Conservation (phyloP, 2,797 vertebrate genomes). For the Micropoecilia bifurca region DNA sequence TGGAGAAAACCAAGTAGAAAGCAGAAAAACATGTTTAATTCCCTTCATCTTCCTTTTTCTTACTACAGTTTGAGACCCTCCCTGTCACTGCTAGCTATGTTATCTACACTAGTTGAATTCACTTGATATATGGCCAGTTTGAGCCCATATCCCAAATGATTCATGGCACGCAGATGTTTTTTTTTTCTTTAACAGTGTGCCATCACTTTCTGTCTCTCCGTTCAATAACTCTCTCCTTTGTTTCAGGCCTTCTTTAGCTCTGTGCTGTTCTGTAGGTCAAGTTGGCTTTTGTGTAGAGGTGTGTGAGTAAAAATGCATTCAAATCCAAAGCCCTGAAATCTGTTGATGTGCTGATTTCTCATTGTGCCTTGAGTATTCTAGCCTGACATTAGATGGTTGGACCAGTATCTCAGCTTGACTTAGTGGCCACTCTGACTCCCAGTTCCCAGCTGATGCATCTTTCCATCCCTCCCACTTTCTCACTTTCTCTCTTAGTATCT, state of each 20-base stretch:
- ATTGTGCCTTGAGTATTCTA: slow-evolving; percentile 72
- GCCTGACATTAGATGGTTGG: slow-evolving; percentile 81
- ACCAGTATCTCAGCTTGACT: slow-evolving; percentile 61
- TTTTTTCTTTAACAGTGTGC: slow-evolving; percentile 64
- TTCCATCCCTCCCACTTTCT: slow-evolving; percentile 28
- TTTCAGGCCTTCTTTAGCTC: slow-evolving; percentile 83
- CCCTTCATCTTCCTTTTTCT: slow-evolving; percentile 17
- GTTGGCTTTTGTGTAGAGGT: slow-evolving; percentile 89
- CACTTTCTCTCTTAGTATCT: slow-evolving; percentile 43
- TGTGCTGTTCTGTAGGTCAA: slow-evolving; percentile 82
- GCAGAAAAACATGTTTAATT: slow-evolving; percentile 15
- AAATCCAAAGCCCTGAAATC: slow-evolving; percentile 89
- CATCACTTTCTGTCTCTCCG: slow-evolving; percentile 70
- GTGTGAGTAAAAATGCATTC: slow-evolving; percentile 99
- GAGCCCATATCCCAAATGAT: slow-evolving; percentile 60
- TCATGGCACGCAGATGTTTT: slow-evolving; percentile 60
- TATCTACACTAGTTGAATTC: slow-evolving; percentile 43
- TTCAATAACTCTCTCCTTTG: slow-evolving; percentile 81
- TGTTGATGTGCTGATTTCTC: slow-evolving; percentile 73
- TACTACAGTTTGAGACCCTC: slow-evolving; percentile 22
- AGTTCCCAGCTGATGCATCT: slow-evolving; percentile 48
- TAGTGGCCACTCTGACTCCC: slow-evolving; percentile 57
- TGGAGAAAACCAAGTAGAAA: slow-evolving; percentile 7
- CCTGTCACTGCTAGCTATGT: slow-evolving; percentile 37
- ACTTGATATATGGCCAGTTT: slow-evolving; percentile 40